Evolutionary conservation across 64 coral and sea anemone species (phyloP), one percentile per base, ranked within the genome.

Genomic region (Astreopora myriophthalma): DNA sequence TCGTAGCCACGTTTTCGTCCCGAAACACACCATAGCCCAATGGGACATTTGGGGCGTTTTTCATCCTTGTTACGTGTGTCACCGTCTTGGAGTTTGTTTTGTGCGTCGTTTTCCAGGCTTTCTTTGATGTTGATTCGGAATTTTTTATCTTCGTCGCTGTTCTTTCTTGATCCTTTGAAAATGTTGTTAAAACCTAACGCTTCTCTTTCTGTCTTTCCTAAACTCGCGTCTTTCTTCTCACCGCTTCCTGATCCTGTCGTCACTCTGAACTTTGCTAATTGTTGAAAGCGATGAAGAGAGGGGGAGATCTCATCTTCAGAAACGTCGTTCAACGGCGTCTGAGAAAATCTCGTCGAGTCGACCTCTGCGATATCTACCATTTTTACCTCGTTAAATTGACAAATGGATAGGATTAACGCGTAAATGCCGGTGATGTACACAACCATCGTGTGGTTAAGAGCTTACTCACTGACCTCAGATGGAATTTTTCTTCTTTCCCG

Each of bases 21-120:
- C 14, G 28, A 13, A n/a, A 33, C 30, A 33, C 89, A 91, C 89
- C 89, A 91, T 52, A 91, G 37, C 23, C 89, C 89, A 31, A 80
- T 66, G 0, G 89, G 89, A 42, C 89, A 91, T 5, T 71, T 29
- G 34, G 29, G 39, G 32, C n/a, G 7, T 24, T 35, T 33, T 61
- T 5, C 20, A 29, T 19, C 14, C 57, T 36, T 65, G 6, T 19
- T 65, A 5, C 32, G 26, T 2, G n/a, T 13, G 2, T 83, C 79
- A 65, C 24, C 55, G 30, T 65, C 24, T 22, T 37, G n/a, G 6
- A 3, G 1, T 64, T 34, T 34, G 7, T 55, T 64, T n/a, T 83
- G 11, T 5, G 3, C 34, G 20, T 37, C 34, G 70, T 73, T 73
- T 37, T 73, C 20, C 17, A 31, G 33, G 4, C 16, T 2, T 22